Base-by-base conservation (phyloP, 1,140 invertebrate species). In the Temnothorax nylanderi region DNA sequence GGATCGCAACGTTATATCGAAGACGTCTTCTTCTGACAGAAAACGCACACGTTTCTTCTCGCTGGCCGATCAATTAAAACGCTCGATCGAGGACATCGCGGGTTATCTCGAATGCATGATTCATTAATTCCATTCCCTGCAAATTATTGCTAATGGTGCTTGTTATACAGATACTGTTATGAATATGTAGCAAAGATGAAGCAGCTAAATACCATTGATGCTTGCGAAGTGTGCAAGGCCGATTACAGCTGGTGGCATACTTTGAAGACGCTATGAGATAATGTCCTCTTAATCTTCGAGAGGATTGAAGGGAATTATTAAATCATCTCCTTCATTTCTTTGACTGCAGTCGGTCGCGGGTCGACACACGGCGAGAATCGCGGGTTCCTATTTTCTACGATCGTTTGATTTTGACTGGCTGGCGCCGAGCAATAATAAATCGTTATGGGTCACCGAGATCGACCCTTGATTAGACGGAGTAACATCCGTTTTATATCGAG, bases 371-470 rank as follows among this genome's bases (percentile, higher is more conserved):
- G 8, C 37, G 7, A n/a, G 56, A 75, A 75, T 74, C 26, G 8
- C 16, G 44, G 26, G 41, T 37, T 44, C n/a, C 54, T 49, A 60
- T 74, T 56, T 74, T 84, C 34, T 84, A 75, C 7, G 37, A 56
- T 82, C 13, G 10, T 32, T 60, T 26, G n/a, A 84, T 84, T 60
- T 84, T 32, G 54, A 41, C 32, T 60, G 13, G 26, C 18, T 21
- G 4, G 1, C 37, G 44, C 32, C 37, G 74, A 60, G 16, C 37
- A 72, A 26, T 26, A 82, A 91, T 88, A 89, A 89, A 56, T 62
- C 32, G 6, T 44, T 26, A 37, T 10, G 82, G 91, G 82, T 92
- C 91, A 91, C 76, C 18, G 89, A 85, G 85, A 67, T 64, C 76
- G 86, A 91, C 87, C 89, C 82, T 85, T 76, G 62, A 62, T 87